Evolutionary conservation across 2,888 invertebrate genomes (phyloP), one percentile per base, ranked within the genome.

Genomic region (Hyposoter didymator): DNA sequence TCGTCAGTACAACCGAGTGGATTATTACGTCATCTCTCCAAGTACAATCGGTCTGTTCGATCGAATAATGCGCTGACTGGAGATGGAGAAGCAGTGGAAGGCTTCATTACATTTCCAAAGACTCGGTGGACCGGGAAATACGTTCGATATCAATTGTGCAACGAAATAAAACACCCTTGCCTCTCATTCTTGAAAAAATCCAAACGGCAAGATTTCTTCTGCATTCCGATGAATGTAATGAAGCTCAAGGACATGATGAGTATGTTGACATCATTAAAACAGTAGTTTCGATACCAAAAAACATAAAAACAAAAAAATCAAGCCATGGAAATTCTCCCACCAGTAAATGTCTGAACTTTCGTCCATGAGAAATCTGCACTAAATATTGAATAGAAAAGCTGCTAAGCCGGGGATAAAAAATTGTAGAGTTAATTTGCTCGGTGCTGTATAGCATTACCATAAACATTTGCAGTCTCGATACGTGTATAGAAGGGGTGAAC

Each of bases 401-500:
- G 55, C 12, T 55, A 28, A 22, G 3, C 5, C 3, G 5, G n/a
- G 47, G n/a, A n/a, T n/a, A 49, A n/a, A 49, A 22, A 28, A 28
- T 22, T 3, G 12, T 0, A 22, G 22, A 59, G 14, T 59, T 59
- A 0, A 59, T 59, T 28, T 10, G 22, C 5, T 52, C n/a, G 49
- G 19, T 52, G n/a, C 19, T 76, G 35, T 47, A 45, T 39, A 49
- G 47, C 73, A 35, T 45, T 43, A 78, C 22, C 52, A 82, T 78
- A 78, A 79, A 85, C 39, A 82, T 79, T 79, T 75, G 66, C 73
- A 62, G 66, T 67, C 70, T 28, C 64, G 78, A 75, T 82, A 73
- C 75, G 64, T 28, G 72, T 55, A 28, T n/a, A 73, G 62, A 74
- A 32, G 75, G 52, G 22, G 69, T n/a, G 45, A 75, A 35, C 67